Evolutionary conservation across 1,140 invertebrate species (phyloP).

Genomic region (Drosophila repleta): DNA sequence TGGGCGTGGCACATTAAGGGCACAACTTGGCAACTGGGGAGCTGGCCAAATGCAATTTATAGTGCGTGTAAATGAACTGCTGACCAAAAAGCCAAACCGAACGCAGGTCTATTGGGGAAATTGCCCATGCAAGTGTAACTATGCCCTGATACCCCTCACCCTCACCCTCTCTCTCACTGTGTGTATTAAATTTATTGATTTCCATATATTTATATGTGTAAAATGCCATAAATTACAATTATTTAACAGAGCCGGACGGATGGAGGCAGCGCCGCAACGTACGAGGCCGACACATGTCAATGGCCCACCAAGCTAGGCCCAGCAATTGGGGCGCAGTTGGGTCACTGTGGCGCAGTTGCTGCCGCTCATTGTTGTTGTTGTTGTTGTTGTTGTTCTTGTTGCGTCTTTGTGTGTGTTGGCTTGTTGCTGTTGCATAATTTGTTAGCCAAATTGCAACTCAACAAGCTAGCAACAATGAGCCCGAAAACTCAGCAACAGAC

Average conservation of each 20-base stretch:
- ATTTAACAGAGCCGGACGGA: constrained; percentile 67
- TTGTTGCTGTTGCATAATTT: constrained; percentile 72
- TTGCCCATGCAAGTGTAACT: constrained; percentile 30
- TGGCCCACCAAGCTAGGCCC: constrained; percentile 1
- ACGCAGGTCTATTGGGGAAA: constrained; percentile 33
- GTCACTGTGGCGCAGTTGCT: constrained; percentile 60
- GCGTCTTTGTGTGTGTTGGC: constrained; percentile 33
- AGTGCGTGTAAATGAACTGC: constrained; percentile 60
- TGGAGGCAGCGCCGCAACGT: not conserved
- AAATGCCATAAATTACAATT: constrained; percentile 82
- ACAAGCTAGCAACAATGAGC: constrained; percentile 60
- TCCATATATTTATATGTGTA: constrained; percentile 81
- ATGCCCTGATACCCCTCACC: not conserved
- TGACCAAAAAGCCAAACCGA: constrained; percentile 59
- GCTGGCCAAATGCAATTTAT: constrained; percentile 33
- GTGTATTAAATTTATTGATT: constrained; percentile 75
- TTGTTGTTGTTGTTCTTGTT: constrained; percentile 34
- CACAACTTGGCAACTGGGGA: not conserved
- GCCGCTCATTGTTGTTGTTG: constrained; percentile 17
- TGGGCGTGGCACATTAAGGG: constrained; percentile 3
- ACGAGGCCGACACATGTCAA: constrained; percentile 52
- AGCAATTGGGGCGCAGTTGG: constrained; percentile 45
- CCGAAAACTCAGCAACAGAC: constrained; percentile 25
- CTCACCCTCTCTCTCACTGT: not conserved
- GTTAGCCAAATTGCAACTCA: constrained; percentile 80